Percentiles rank a stretch among this genome's conserved stretches.
Conservation (phyloP, 2,113 vertebrate species). For the Podarcis raffonei region DNA sequence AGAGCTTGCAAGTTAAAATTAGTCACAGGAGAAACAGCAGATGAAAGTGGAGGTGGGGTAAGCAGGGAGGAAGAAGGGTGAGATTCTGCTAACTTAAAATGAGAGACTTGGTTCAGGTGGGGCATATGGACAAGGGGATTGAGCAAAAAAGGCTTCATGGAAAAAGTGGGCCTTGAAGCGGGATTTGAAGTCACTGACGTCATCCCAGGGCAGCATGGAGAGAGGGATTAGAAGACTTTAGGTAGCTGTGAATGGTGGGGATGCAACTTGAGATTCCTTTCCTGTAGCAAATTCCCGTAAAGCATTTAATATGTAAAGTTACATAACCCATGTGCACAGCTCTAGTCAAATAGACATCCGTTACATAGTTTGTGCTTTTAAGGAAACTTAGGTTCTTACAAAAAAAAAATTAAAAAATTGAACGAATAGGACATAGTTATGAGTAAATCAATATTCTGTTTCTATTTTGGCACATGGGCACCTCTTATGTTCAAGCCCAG, state of each 20-base stretch:
- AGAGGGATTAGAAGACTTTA: too few species aligned
- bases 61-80: neutral
- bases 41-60: too few species aligned
- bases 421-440: neutral
- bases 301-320: neutral
- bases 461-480: neutral
- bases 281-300: neutral
- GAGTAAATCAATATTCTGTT: neutral
- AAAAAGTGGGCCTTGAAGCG: neutral
- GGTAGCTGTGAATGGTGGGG: neutral
- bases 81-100: neutral
- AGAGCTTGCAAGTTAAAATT: neutral
- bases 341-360: neutral
- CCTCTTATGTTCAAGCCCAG: neutral
- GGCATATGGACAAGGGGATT: neutral
- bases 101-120: neutral
- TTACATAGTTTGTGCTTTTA: neutral
- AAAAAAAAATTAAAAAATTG: neutral
- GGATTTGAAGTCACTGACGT: neutral
- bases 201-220: neutral
- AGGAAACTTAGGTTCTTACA: neutral
- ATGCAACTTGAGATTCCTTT: neutral
- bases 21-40: neutral
- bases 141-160: neutral
- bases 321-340: neutral